These are phyloP conservation scores for Cyclura pinguis DNA, from an alignment of 2,797 vertebrate genomes.

Conservation along the genomic window DNA sequence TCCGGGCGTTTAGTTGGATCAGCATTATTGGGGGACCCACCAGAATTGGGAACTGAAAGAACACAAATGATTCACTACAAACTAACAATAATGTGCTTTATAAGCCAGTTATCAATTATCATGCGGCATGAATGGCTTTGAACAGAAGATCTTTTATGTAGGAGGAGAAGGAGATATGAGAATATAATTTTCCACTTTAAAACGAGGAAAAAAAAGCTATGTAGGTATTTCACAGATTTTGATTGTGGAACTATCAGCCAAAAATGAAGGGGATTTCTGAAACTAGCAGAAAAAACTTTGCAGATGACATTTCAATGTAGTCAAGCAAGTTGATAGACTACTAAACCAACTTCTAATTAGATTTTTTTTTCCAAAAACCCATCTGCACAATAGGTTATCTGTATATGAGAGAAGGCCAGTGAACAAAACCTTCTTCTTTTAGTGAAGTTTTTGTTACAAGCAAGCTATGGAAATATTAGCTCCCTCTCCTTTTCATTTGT, in stretches of 20 bases:
- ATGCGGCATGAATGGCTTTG: slow-evolving; percentile 68
- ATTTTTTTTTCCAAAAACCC: slow-evolving; percentile 5
- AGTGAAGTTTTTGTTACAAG: slow-evolving; percentile 70
- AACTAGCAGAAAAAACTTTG: slow-evolving; percentile 80
- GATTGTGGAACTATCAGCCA: slow-evolving; percentile 83
- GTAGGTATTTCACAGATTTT: slow-evolving; percentile 78
- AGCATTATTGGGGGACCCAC: slow-evolving; percentile 85
- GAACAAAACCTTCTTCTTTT: slow-evolving; percentile 72
- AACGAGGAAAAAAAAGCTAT: slow-evolving; percentile 66
- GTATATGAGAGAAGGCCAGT: slow-evolving; percentile 72
- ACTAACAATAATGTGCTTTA: slow-evolving; percentile 56
- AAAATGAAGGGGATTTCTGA: slow-evolving; percentile 81
- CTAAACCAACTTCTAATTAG: slow-evolving; percentile 78
- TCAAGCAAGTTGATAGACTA: slow-evolving; percentile 81
- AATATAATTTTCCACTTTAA: slow-evolving; percentile 74
- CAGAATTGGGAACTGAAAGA: slow-evolving; percentile 89
- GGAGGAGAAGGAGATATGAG: slow-evolving; percentile 70
- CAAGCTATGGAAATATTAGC: slow-evolving; percentile 72
- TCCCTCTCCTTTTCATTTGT: slow-evolving; percentile 69
- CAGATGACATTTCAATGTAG: slow-evolving; percentile 88
- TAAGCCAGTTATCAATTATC: slow-evolving; percentile 56
- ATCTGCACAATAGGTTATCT: slow-evolving; percentile 77
- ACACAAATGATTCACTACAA: slow-evolving; percentile 71
- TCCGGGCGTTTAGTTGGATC: slow-evolving; percentile 89
- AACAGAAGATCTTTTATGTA: slow-evolving; percentile 77